A percentile compares a stretch with the other conserved stretches of the same genome.
Evolutionary conservation across 2,113 vertebrate genomes (phyloP).

Genomic region (Rhabdomys dilectus): DNA sequence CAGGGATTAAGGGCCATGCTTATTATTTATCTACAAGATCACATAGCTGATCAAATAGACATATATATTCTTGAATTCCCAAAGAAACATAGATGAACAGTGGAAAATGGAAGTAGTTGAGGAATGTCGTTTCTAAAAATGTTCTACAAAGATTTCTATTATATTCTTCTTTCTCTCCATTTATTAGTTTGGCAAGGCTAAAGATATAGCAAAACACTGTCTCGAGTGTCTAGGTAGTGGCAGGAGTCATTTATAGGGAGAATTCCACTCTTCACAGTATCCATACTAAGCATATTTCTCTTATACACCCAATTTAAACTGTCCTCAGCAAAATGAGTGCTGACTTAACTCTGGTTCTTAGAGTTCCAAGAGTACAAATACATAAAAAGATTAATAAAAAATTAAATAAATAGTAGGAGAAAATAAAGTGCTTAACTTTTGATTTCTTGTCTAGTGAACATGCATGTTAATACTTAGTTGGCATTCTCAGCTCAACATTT

Average conservation of each 20-base stretch:
- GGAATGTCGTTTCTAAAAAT: background rate
- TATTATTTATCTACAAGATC: background rate
- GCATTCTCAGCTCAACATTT: background rate
- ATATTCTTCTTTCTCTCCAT: background rate
- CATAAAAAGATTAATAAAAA: background rate
- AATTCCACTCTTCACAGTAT: background rate
- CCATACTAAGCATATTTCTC: background rate
- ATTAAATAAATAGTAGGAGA: background rate
- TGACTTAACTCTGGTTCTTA: background rate
- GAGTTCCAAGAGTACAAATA: background rate
- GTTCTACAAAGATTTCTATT: background rate
- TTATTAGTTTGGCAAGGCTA: background rate
- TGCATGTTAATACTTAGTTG: background rate
- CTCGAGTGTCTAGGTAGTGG: background rate
- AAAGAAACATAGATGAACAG: background rate
- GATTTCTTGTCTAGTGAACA: background rate
- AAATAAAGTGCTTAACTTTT: background rate
- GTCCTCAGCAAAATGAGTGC: background rate
- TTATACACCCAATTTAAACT: background rate
- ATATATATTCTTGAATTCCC: background rate
- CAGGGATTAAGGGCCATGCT: background rate
- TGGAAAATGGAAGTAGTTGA: background rate
- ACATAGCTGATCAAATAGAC: fast-evolving
- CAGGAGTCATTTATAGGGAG: background rate
- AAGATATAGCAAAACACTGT: background rate